Base-by-base conservation (phyloP, 2,888 invertebrate genomes). In the Escarpia spicata region DNA sequence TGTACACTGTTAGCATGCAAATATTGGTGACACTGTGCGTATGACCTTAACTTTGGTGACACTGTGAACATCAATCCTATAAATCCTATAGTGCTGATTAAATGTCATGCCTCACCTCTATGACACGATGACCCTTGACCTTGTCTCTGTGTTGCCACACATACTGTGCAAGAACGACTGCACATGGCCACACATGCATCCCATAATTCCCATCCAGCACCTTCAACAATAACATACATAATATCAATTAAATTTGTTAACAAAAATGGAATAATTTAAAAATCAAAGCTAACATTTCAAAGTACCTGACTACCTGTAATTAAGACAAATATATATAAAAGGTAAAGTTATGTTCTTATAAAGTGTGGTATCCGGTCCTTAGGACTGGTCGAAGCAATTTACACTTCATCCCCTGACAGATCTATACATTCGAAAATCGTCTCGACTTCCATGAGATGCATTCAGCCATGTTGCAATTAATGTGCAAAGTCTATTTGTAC, bases 181-280 rank as follows among this genome's bases (percentile, higher is more conserved):
- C 98, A 94, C 98, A 98, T 0, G 99, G 99, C 99, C 99, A 99
- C 95, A 98, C 98, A 97, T 99, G 99, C 97, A 98, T 98, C 92
- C 98, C 99, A 97, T 99, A 99, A 94, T 94, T 94, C 90, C 96
- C 94, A 92, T 96, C 95, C 44, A 95, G 89, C 6, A 95, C 93
- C 95, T 96, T 19, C 75, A 75, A 75, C 4, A 75, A 26, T 19
- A 15, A 60, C 26, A 26, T 3, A 75, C 26, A 4, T 75, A 75
- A 26, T 26, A 75, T 19, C 26, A 26, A 75, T 26, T 6, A 75
- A 26, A 6, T n/a, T 15, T 75, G 26, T n/a, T 75, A 4, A 75
- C 26, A 75, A 75, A 75, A 19, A 6, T 26, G 19, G n/a, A 26
- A 52, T 52, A 52, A n/a, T 75, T 75, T 75, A 26, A n/a, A 26